Evolutionary conservation across 1,140 invertebrate species (phyloP), one percentile per base, ranked within the genome.

Genomic region (Oncopodura yosiiana): DNA sequence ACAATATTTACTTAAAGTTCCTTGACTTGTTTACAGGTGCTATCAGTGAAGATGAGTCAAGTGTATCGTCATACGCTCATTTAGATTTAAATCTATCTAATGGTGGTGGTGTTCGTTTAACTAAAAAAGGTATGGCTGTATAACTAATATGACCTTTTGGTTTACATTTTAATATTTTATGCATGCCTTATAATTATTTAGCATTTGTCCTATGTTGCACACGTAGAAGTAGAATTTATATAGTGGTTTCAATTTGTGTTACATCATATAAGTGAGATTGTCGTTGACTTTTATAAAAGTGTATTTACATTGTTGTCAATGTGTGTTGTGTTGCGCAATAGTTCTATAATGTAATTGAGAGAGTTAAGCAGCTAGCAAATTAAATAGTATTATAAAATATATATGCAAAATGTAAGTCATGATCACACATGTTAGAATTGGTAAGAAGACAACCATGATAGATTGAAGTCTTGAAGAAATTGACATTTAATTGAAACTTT

Each of bases 31-130:
- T 49, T 53, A 19, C 50, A 63, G 62, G 58, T n/a, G 37, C 49
- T 23, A 24, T 60, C 11, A 60, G 58, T 45, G 62, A 63, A 34
- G 62, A 63, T 30, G 61, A 63, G 24, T 57, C 52, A 18, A 58
- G 55, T 21, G 41, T 58, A 23, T 34, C 58, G 14, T 59, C 57
- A 30, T 60, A 49, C 8, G 61, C 61, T 37, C 32, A 57, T 16
- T 29, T 63, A n/a, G 58, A 58, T 43, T 34, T 63, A 4, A 63
- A 57, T 27, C 29, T 56, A n/a, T 36, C 39, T 16, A 51, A 60
- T 30, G 61, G 61, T 11, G 46, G 46, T 41, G 53, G 53, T 39
- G 58, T 60, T 14, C 54, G 56, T 8, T 49, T 63, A 4, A 60
- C 48, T n/a, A 60, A 60, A 50, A 54, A 44, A 58, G 62, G 62